phyloP scores from a whole-genome alignment of 2,113 vertebrate genomes.

The Saimiri boliviensis region DNA sequence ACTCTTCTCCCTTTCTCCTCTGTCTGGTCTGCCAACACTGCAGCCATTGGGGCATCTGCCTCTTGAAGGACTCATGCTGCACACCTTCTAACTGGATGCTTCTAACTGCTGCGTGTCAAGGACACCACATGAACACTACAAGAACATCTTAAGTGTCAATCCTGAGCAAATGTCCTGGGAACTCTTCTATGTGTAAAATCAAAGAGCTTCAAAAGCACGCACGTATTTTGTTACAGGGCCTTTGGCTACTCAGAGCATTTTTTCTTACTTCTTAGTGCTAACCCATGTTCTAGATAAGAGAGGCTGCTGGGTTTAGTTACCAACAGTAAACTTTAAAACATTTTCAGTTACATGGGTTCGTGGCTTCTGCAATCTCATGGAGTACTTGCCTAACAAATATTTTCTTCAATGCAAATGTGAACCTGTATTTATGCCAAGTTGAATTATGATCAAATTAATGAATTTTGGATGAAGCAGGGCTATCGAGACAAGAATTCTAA shows the following conservation, averaged over 20 bases:
- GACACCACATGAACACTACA: neutral
- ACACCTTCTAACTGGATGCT: neutral
- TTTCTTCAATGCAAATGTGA: constrained; percentile 41
- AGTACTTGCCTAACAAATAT: constrained; percentile 6
- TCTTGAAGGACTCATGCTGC: neutral
- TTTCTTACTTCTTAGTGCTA: constrained; percentile 21
- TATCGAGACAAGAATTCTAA: constrained; percentile 27
- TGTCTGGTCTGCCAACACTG: neutral
- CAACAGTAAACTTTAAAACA: neutral
- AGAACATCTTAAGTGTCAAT: neutral
- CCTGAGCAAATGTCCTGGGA: neutral
- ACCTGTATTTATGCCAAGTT: neutral
- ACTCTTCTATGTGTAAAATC: constrained; percentile 20
- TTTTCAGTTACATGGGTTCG: constrained; percentile 37
- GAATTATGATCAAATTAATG: neutral
- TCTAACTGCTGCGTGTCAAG: neutral
- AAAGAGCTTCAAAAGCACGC: constrained; percentile 47
- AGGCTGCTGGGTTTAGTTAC: constrained; percentile 44
- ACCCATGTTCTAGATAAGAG: constrained; percentile 49
- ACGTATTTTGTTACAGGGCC: constrained; percentile 17
- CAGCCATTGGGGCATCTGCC: neutral
- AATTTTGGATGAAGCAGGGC: neutral
- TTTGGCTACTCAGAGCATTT: constrained; percentile 3
- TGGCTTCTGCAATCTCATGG: constrained; percentile 6
- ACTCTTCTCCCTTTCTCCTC: neutral